A percentile compares a stretch with the other conserved stretches of the same genome.
Conservation (phyloP, 2,797 vertebrate genomes). For the Pteropus rufus region DNA sequence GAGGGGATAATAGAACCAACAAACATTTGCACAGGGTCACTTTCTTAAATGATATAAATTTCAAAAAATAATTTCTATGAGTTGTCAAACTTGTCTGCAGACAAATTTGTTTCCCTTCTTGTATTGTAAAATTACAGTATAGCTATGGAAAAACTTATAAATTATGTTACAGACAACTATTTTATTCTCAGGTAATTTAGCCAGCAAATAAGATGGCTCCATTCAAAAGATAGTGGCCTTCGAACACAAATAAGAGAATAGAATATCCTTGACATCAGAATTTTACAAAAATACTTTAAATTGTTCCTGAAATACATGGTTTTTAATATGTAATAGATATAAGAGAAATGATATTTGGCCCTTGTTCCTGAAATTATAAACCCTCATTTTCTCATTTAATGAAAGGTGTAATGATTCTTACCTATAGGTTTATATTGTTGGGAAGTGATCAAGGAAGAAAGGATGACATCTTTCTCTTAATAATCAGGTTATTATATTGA, state of each 20-base stretch:
- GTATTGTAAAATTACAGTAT: not conserved
- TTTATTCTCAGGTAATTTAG: not conserved
- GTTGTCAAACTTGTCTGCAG: not conserved
- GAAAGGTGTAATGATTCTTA: not conserved
- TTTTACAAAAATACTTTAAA: not conserved
- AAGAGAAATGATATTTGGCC: not conserved
- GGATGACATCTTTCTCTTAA: not conserved
- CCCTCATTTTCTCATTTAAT: not conserved
- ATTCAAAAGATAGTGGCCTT: not conserved
- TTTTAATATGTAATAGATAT: not conserved
- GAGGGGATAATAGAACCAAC: not conserved
- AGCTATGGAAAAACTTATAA: not conserved
- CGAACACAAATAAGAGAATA: not conserved
- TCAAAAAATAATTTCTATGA: not conserved
- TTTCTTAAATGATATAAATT: conserved; percentile 2
- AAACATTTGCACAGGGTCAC: not conserved
- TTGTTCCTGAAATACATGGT: not conserved
- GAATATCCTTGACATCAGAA: not conserved
- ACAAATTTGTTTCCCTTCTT: not conserved
- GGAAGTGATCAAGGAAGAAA: not conserved
- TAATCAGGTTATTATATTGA: not conserved
- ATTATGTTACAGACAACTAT: not conserved
- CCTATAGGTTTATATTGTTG: not conserved
- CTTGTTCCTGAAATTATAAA: not conserved
- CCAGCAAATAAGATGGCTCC: not conserved